Conservation (phyloP, 2,888 invertebrate genomes). For the Caenorhabditis angaria region DNA sequence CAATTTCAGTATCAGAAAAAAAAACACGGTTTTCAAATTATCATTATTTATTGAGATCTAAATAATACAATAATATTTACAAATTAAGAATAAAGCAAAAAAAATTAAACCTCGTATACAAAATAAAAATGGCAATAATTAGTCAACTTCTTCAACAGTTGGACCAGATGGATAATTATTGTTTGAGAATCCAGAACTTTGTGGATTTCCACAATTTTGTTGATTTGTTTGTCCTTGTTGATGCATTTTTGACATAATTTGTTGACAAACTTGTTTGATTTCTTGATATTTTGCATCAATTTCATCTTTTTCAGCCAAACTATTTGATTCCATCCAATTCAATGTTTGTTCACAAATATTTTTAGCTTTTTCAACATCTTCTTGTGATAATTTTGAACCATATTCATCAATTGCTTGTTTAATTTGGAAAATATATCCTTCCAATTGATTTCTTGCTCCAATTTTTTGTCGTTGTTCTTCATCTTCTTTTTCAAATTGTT, state of each 20-base stretch:
- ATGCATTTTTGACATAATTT: slow-evolving; percentile 63
- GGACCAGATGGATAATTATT: slow-evolving; percentile 8
- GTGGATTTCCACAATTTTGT: slow-evolving; percentile 3
- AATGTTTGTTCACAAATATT: slow-evolving; percentile 90
- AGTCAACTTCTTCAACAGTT: slow-evolving; percentile 13
- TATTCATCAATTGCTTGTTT: slow-evolving; percentile 65
- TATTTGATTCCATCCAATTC: slow-evolving; percentile 78
- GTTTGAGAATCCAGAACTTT: slow-evolving; percentile 7
- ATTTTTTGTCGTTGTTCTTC: slow-evolving; percentile 76
- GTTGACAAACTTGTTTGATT: slow-evolving; percentile 53
- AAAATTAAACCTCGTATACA: slow-evolving; percentile 1
- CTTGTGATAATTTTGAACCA: slow-evolving; percentile 86
- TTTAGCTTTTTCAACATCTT: slow-evolving; percentile 83
- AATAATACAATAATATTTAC: neutral
- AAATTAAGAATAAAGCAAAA: slow-evolving; percentile 1
- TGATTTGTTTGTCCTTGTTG: neutral
- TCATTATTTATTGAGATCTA: neutral
- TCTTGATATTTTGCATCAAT: slow-evolving; percentile 61
- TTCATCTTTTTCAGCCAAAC: slow-evolving; percentile 79
- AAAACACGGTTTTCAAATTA: slow-evolving; percentile 6
- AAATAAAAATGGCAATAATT: neutral
- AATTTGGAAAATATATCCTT: slow-evolving; percentile 79
- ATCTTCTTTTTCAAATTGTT: slow-evolving; percentile 83
- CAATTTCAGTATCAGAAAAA: too few species aligned
- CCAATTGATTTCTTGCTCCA: slow-evolving; percentile 84